Conservation (phyloP, 2,113 vertebrate genomes). For the Conger conger region DNA sequence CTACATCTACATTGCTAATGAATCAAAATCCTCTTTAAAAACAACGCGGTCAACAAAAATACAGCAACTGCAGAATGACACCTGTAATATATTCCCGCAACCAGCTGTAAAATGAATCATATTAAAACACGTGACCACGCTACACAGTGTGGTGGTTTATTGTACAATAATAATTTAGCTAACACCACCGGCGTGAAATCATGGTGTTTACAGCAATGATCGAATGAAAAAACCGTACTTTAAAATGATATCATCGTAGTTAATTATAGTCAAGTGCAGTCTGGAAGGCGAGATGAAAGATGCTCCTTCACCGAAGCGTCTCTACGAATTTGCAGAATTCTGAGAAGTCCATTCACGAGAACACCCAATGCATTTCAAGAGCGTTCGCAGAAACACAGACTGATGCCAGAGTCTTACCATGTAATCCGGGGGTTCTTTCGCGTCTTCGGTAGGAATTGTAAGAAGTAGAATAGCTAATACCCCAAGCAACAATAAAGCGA, state of each 20-base stretch:
- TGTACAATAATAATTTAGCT: not conserved
- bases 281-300: not conserved
- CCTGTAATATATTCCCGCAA: not conserved
- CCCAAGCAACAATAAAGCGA: conserved; percentile 69
- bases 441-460: conserved; percentile 69
- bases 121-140: not conserved
- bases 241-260: no score
- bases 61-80: not conserved
- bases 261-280: not conserved
- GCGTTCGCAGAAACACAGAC: not conserved
- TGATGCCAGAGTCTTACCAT: conserved; percentile 70
- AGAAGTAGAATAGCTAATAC: conserved; percentile 79
- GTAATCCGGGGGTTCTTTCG: conserved; percentile 68
- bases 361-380: not conserved
- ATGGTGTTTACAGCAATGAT: not conserved
- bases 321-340: not conserved
- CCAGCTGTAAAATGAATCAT: not conserved
- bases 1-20: no score
- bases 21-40: not conserved
- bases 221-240: no score
- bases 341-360: not conserved
- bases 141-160: not conserved
- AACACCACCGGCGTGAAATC: not conserved
- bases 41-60: not conserved
- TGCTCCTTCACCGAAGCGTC: not conserved